Conservation (phyloP, 1,140 invertebrate species). For the Plutomurus gul region DNA sequence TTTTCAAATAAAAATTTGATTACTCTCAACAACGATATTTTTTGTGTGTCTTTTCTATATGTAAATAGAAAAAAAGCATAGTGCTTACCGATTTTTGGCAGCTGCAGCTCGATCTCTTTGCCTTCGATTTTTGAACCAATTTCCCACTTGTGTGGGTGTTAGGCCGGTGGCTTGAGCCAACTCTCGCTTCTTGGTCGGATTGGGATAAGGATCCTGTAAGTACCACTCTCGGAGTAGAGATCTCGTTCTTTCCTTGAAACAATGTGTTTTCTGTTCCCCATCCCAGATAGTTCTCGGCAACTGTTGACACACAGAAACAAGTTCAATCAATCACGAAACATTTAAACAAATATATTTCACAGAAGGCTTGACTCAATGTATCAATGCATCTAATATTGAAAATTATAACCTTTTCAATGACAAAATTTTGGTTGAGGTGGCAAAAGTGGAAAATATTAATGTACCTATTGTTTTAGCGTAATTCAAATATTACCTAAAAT, state of each 20-base stretch:
- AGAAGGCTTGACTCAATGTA: too few relatives aligned
- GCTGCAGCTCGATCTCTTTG: slow-evolving; percentile 97
- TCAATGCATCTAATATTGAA: too few relatives aligned
- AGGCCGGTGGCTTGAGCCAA: slow-evolving; percentile 95
- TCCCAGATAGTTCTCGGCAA: slow-evolving; percentile 98
- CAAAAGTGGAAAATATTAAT: too few relatives aligned
- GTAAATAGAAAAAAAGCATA: background rate
- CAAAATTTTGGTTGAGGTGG: too few relatives aligned
- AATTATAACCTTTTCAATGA: too few relatives aligned
- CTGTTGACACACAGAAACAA: too few relatives aligned
- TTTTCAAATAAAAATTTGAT: too few relatives aligned
- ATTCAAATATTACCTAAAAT: too few relatives aligned
- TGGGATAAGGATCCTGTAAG: slow-evolving; percentile 87
- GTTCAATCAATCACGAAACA: too few relatives aligned
- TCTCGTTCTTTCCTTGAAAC: slow-evolving; percentile 97
- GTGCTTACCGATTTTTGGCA: slow-evolving; percentile 93
- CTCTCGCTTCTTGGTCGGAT: slow-evolving; percentile 97
- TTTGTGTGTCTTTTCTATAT: background rate
- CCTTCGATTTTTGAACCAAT: slow-evolving; percentile 99
- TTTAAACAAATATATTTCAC: too few relatives aligned
- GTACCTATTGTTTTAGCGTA: too few relatives aligned
- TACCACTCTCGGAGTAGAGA: slow-evolving; percentile 97
- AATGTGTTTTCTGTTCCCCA: slow-evolving; percentile 99
- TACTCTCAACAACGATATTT: too few relatives aligned
- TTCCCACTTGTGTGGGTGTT: slow-evolving; percentile 98